These are phyloP conservation scores for Galerucella nymphaeae DNA, from an alignment of 2,888 invertebrate genomes.

Conservation along the genomic window DNA sequence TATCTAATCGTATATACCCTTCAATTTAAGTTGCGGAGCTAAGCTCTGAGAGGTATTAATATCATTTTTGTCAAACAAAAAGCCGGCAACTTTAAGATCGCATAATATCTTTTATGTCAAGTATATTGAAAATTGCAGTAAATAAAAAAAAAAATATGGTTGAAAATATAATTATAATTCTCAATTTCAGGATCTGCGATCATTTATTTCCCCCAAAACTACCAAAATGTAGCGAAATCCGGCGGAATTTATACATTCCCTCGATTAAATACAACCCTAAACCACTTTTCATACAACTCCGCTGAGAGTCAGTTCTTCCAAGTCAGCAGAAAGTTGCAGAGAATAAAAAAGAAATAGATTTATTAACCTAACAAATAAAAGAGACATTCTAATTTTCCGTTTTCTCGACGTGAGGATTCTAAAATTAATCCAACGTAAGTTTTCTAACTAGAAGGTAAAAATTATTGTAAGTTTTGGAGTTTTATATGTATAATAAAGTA, in stretches of 20 bases:
- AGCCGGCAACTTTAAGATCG: no score
- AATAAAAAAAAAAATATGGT: no score
- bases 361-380: conserved; percentile 7
- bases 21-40: no score
- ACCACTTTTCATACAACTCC: conserved; percentile 3
- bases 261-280: background rate
- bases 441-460: background rate
- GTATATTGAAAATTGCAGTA: no score
- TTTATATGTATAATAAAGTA: no score
- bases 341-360: conserved; percentile 3
- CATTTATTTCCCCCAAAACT: background rate
- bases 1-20: no score
- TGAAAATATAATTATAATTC: background rate
- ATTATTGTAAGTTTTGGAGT: background rate
- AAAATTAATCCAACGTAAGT: background rate
- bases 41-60: no score
- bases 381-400: conserved; percentile 11
- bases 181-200: background rate
- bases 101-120: no score
- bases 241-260: background rate
- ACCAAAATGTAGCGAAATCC: background rate
- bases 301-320: background rate
- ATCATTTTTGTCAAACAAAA: no score
- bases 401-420: conserved; percentile 1
- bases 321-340: background rate